These are phyloP conservation scores for Cygnus buccinator DNA, from an alignment of 2,113 vertebrate species.

Conservation along the genomic window DNA sequence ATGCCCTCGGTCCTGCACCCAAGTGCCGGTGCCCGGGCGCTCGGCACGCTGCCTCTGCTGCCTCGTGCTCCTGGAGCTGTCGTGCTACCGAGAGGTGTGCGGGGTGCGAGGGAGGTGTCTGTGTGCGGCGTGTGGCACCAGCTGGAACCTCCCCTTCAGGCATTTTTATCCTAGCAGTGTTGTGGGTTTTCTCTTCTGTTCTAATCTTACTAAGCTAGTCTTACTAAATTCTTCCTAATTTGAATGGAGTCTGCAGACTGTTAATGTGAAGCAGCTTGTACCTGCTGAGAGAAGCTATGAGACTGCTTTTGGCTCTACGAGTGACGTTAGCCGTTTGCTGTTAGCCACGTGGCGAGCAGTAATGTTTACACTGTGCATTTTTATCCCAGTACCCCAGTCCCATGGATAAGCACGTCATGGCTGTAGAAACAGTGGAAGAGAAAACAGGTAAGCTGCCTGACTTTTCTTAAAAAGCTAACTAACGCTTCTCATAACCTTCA, in stretches of 20 bases:
- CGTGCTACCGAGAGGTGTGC: accelerated
- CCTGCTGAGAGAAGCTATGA: not conserved
- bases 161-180: accelerated
- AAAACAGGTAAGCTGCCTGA: conserved; percentile 69
- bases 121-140: not conserved
- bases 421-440: conserved; percentile 75
- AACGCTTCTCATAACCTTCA: not conserved
- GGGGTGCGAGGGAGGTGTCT: not conserved
- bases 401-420: conserved; percentile 72
- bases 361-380: conserved; percentile 21
- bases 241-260: not conserved
- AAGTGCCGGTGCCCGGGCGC: not conserved
- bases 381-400: conserved; percentile 75
- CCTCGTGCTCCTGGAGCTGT: not conserved
- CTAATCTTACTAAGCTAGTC: not conserved
- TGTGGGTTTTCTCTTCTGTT: not conserved
- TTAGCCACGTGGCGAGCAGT: not conserved
- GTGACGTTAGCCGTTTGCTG: not conserved
- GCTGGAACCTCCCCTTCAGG: not conserved
- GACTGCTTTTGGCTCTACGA: not conserved
- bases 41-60: not conserved
- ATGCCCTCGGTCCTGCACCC: not conserved
- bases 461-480: not conserved
- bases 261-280: not conserved
- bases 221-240: not conserved